Base-by-base conservation (phyloP, 2,797 vertebrate species). In the Dallia pectoralis region DNA sequence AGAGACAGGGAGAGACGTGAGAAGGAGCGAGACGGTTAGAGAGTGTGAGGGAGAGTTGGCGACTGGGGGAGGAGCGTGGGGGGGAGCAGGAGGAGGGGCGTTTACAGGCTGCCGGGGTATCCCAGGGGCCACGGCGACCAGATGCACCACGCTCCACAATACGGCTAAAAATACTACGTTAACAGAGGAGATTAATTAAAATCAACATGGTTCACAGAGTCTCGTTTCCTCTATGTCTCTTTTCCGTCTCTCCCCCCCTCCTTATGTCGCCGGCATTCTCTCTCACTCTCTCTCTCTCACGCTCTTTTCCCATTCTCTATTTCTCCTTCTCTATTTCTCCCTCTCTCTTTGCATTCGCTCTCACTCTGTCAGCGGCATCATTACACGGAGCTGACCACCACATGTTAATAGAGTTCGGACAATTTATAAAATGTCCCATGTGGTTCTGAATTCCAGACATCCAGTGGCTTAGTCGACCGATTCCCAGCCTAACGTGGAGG, bases 101-200 rank as follows among this genome's bases (percentile, higher is more conserved):
- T 36, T 19, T 51, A 74, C 86, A 76, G 75, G 82, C 87, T 86
- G 79, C 77, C 85, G 82, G 82, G 79, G 80, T 76, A 76, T 82
- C 85, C 86, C 88, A 77, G 64, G 82, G 87, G 88, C 87, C 76
- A 66, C 74, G 71, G 76, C 74, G 82, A 83, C 65, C 51, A 67
- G 80, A 87, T 81, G 63, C 72, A 74, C 0, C 0, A 66, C 47
- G 73, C 84, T 85, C 85, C 82, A 84, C 78, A 81, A 82, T 79
- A 68, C 69, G 30, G 76, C 86, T 78, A 82, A 89, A 89, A 87
- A 87, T 80, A 82, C 81, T 74, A 74, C 77, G 47, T 67, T 77
- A 80, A 74, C 78, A 74, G 78, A 71, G 27, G 75, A 77, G 78
- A 77, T 80, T 77, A 74, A 77, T 77, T 80, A 77, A 77, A 74